These are phyloP conservation scores for Callosobruchus maculatus DNA, from an alignment of 2,888 invertebrate species.

Conservation along the genomic window DNA sequence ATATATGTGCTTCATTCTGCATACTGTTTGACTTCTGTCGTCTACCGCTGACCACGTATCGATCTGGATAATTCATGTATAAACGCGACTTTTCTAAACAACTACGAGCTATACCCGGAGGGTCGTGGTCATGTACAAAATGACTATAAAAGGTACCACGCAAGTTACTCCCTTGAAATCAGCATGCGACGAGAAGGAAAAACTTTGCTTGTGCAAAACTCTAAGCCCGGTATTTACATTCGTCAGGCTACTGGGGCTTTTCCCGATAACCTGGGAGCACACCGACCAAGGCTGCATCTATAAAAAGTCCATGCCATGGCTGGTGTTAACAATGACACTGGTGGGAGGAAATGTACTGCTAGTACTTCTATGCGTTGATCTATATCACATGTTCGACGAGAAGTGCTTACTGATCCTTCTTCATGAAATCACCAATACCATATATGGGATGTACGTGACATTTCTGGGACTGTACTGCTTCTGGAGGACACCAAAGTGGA, in stretches of 20 bases:
- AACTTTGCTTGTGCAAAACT: constrained; percentile 37
- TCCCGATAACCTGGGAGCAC: constrained; percentile 38
- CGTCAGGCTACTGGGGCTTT: constrained; percentile 37
- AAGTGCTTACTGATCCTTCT: constrained; percentile 39
- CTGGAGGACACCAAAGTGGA: constrained; percentile 33
- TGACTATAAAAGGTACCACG: neutral
- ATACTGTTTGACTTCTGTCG: too few relatives aligned
- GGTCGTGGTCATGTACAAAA: neutral
- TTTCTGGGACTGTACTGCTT: constrained; percentile 32
- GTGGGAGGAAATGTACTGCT: constrained; percentile 26
- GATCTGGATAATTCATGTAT: neutral
- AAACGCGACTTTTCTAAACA: neutral
- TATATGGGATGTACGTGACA: constrained; percentile 36
- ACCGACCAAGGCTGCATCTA: constrained; percentile 36
- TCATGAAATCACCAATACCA: constrained; percentile 36
- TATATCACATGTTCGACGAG: constrained; percentile 22
- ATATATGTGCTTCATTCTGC: too few relatives aligned
- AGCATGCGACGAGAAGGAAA: neutral
- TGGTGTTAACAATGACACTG: constrained; percentile 31
- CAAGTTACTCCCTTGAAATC: neutral
- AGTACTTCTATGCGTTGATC: constrained; percentile 30
- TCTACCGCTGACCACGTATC: too few relatives aligned
- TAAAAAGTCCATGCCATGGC: constrained; percentile 35
- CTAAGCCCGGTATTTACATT: constrained; percentile 28
- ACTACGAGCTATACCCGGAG: neutral